Evolutionary conservation across 2,113 vertebrate genomes (phyloP).

Genomic region (Myanophis thanlyinensis): DNA sequence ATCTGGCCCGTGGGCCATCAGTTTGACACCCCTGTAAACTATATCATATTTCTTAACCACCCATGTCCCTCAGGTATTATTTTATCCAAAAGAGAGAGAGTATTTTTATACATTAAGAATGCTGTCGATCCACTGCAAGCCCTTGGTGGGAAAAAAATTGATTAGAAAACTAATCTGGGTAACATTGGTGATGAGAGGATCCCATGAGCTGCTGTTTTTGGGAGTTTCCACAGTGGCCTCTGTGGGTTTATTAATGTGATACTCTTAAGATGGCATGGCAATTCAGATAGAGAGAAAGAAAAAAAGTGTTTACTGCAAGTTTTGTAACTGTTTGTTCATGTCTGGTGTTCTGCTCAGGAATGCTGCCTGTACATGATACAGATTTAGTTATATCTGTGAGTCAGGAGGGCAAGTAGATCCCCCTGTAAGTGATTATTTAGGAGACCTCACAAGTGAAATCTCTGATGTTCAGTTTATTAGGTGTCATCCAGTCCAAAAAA

Average conservation of each 20-base stretch:
- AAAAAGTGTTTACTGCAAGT: neutral
- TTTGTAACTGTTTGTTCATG: neutral
- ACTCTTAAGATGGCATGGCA: neutral
- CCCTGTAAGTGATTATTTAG: neutral
- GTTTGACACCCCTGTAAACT: too few species aligned
- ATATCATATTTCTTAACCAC: too few species aligned
- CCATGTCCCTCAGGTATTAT: neutral
- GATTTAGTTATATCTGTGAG: neutral
- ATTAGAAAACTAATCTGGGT: neutral
- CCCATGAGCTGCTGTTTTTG: neutral
- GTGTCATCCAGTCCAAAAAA: neutral
- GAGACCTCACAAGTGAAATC: neutral
- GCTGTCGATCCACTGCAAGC: neutral
- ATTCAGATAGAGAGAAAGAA: neutral
- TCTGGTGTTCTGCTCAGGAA: neutral
- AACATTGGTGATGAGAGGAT: neutral
- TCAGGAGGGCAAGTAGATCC: neutral
- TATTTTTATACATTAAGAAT: neutral
- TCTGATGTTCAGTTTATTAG: neutral
- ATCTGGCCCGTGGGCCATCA: too few species aligned
- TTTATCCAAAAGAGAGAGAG: neutral
- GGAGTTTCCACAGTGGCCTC: neutral
- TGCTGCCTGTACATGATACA: neutral
- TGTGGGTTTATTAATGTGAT: neutral
- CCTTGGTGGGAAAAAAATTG: neutral